phyloP scores from a whole-genome alignment of 2,888 invertebrate genomes.

The Rhingia rostrata region DNA sequence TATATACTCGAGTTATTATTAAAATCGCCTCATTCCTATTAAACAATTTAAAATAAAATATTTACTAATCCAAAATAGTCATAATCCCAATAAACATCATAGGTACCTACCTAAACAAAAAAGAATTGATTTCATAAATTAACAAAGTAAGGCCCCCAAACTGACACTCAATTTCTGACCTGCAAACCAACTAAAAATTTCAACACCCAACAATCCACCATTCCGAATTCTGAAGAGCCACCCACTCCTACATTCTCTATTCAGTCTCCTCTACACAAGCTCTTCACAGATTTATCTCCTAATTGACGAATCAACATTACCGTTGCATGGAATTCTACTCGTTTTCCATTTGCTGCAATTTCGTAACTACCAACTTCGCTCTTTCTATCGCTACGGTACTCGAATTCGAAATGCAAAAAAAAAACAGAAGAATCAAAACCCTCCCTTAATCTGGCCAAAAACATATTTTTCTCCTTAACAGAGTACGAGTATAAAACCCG shows the following conservation, averaged over 20 bases:
- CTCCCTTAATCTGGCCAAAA: constrained; percentile 44
- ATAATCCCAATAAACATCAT: too few species aligned
- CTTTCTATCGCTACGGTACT: constrained; percentile 37
- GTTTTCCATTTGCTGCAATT: constrained; percentile 45
- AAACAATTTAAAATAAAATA: too few species aligned
- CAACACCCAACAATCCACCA: constrained; percentile 1
- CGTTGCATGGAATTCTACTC: constrained; percentile 52
- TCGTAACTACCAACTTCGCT: constrained; percentile 27
- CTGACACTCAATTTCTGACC: neutral
- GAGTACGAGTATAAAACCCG: constrained; percentile 40
- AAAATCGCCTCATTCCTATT: too few species aligned
- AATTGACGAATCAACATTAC: constrained; percentile 67
- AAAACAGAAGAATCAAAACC: constrained; percentile 22
- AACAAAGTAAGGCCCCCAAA: neutral
- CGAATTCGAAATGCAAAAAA: neutral
- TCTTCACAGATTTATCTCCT: constrained; percentile 58
- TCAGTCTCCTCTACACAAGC: constrained; percentile 25
- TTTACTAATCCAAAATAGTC: too few species aligned
- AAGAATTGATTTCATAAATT: neutral
- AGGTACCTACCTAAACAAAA: too few species aligned
- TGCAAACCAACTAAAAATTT: constrained; percentile 12
- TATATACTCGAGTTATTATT: too few species aligned
- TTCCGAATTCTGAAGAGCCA: neutral
- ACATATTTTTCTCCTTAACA: constrained; percentile 37
- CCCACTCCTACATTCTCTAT: constrained; percentile 2